Evolutionary conservation across 2,797 vertebrate species (phyloP), one percentile per base, ranked within the genome.

Genomic region (Sciurus vulgaris): DNA sequence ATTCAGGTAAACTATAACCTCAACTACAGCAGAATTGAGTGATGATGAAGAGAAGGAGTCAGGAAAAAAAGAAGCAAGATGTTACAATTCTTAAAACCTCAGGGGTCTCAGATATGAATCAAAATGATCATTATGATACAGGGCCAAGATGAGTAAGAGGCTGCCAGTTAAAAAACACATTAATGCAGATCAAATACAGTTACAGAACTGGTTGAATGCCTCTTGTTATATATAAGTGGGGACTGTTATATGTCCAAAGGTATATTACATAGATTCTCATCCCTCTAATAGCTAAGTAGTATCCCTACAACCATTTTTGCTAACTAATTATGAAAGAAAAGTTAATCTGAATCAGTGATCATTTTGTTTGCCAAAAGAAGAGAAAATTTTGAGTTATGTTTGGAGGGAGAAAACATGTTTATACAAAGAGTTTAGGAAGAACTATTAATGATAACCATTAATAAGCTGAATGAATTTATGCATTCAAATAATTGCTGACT

Each of bases 341-440:
- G n/a, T n/a, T 67, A 93, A 12, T 82, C 76, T 20, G 38, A 96
- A 89, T 86, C 15, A 84, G 33, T 54, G 51, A 81, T 91, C 24
- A 86, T 82, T 94, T 87, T 81, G 35, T 70, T 92, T 72, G 70
- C 18, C 38, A 86, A 94, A 82, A 93, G 74, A 82, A 17, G 13
- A 63, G 35, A 47, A 83, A 51, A 86, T 44, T 83, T 30, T 91
- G 14, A 95, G 56, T 91, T 88, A 35, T 26, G 72, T 90, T 76
- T 90, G 72, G 70, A 91, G 35, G 41, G 65, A 91, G 49, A 94
- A 94, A 92, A 72, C 9, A 81, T 73, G 63, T 67, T 95, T 92
- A 95, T 54, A 83, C 47, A 47, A 94, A 85, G 84, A 91, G n/a
- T 95, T 93, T 96, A 85, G 74, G 59, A 95, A 47, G 20, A 93